A percentile compares a stretch with the other conserved stretches of the same genome.
Evolutionary conservation across 2,888 invertebrate species (phyloP).

Genomic region (Glyphotaelius pellucidus): DNA sequence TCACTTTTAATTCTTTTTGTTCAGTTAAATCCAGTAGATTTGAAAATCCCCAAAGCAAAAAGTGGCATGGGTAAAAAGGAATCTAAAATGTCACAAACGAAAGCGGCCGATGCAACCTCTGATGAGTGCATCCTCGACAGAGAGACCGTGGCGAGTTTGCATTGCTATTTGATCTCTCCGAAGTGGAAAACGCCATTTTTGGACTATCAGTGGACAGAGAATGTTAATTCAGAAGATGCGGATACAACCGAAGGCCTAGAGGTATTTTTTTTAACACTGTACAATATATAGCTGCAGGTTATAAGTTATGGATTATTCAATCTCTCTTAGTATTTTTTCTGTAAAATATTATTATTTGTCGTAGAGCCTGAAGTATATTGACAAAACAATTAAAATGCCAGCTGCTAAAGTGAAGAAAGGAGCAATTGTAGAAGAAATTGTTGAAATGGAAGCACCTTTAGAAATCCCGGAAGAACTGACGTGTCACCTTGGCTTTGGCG

Average conservation of each 20-base stretch:
- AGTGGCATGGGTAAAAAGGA: slow-evolving; percentile 11
- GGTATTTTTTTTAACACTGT: neutral
- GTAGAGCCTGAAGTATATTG: slow-evolving; percentile 27
- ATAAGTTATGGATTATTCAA: neutral
- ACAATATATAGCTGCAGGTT: neutral
- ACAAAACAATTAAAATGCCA: neutral
- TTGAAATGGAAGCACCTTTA: neutral
- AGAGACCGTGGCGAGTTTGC: slow-evolving; percentile 74
- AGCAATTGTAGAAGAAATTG: neutral
- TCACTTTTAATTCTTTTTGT: neutral
- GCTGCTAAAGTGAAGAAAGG: slow-evolving; percentile 6
- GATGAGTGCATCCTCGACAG: neutral
- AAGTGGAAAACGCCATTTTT: slow-evolving; percentile 78
- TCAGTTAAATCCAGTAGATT: neutral
- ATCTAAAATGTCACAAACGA: slow-evolving; percentile 15
- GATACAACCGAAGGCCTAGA: neutral
- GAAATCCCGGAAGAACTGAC: slow-evolving; percentile 29
- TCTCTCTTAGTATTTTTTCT: neutral
- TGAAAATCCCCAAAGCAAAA: slow-evolving; percentile 16
- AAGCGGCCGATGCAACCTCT: neutral
- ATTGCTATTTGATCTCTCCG: slow-evolving; percentile 72
- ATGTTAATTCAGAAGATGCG: neutral
- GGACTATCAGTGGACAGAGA: slow-evolving; percentile 77
- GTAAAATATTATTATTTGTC: neutral
- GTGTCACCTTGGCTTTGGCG: slow-evolving; percentile 33